Conservation (phyloP, 1,140 invertebrate genomes). For the Elymnias hypermnestra region DNA sequence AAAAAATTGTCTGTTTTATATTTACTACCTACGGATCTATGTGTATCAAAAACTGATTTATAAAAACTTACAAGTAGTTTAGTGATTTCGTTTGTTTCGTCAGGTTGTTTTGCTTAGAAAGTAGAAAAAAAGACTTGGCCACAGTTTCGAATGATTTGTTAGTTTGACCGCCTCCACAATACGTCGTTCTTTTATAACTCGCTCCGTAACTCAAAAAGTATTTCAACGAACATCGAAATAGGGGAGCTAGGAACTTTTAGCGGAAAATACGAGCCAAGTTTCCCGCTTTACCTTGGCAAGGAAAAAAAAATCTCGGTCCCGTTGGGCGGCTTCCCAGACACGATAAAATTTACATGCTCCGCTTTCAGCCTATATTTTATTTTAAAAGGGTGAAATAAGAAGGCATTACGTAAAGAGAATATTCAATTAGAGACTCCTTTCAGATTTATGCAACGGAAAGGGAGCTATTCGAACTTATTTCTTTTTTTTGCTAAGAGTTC, state of each 20-base stretch:
- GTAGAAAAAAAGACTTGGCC: conserved; percentile 7
- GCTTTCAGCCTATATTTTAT: conserved; percentile 69
- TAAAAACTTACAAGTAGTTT: not conserved
- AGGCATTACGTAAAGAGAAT: conserved; percentile 67
- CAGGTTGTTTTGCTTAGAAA: conserved; percentile 1
- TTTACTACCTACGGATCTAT: not conserved
- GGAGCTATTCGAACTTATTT: conserved; percentile 47
- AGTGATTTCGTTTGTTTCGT: not conserved
- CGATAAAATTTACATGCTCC: conserved; percentile 74
- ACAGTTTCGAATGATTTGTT: conserved; percentile 54
- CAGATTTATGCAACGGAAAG: conserved; percentile 58
- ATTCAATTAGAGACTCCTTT: conserved; percentile 70
- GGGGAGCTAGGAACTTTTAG: conserved; percentile 48
- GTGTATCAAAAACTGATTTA: not conserved
- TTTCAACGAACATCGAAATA: conserved; percentile 56
- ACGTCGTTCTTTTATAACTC: conserved; percentile 59
- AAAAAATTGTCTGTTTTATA: no score
- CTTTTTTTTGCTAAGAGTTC: conserved; percentile 20
- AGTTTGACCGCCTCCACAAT: conserved; percentile 36
- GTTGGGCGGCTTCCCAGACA: conserved; percentile 46
- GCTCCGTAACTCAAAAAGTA: conserved; percentile 59
- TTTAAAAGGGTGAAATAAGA: conserved; percentile 71
- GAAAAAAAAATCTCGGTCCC: conserved; percentile 58
- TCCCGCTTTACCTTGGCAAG: conserved; percentile 51
- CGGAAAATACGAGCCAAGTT: conserved; percentile 67